phyloP scores from a whole-genome alignment of 2,888 invertebrate species.

The Synanthedon andrenaeformis region DNA sequence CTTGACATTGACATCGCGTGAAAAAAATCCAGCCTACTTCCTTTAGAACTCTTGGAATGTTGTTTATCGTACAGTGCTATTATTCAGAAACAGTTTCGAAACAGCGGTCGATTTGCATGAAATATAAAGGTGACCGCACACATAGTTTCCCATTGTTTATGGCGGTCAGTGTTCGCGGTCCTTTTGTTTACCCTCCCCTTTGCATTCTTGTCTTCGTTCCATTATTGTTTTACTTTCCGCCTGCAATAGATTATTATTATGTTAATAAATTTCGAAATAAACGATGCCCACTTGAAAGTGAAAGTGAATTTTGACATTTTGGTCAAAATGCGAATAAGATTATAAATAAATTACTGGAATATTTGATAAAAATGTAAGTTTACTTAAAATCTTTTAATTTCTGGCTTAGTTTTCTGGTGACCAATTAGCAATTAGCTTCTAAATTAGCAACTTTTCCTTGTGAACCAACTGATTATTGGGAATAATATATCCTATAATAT shows the following conservation, averaged over 20 bases:
- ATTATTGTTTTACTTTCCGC: constrained; percentile 67
- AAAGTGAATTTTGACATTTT: too few species aligned
- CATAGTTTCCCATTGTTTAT: constrained; percentile 65
- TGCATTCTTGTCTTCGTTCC: constrained; percentile 60
- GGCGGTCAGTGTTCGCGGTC: constrained; percentile 49
- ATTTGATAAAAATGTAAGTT: too few species aligned
- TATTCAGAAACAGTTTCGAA: constrained; percentile 26
- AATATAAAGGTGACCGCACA: constrained; percentile 66
- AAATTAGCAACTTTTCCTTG: too few species aligned
- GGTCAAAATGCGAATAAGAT: too few species aligned
- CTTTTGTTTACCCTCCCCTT: constrained; percentile 44
- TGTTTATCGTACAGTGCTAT: constrained; percentile 38
- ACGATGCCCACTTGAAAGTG: background rate
- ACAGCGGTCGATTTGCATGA: constrained; percentile 55
- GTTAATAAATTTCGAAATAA: background rate
- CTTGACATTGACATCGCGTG: too few species aligned
- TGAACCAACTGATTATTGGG: too few species aligned
- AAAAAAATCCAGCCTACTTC: too few species aligned
- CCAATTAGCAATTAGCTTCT: too few species aligned
- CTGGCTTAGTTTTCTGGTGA: too few species aligned
- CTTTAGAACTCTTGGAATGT: constrained; percentile 1
- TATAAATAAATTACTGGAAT: too few species aligned
- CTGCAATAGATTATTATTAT: constrained; percentile 19
- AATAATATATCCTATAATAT: too few species aligned
- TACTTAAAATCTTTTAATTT: too few species aligned